Conservation (phyloP, 1,140 invertebrate genomes). For the Drosophila ironensis region DNA sequence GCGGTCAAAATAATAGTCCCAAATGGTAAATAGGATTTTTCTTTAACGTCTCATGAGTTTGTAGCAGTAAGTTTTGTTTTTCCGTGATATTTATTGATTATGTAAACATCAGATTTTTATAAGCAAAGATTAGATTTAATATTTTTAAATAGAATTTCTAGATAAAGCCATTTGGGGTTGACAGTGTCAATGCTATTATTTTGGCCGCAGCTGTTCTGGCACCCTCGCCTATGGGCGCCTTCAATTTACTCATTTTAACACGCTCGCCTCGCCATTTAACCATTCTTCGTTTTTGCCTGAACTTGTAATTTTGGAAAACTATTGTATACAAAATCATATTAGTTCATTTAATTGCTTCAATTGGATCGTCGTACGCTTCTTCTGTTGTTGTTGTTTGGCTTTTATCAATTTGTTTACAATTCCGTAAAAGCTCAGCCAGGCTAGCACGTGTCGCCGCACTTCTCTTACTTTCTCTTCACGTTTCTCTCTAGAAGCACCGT, state of each 20-base stretch:
- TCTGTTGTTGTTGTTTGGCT: constrained; percentile 14
- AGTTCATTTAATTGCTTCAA: constrained; percentile 43
- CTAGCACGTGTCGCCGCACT: constrained; percentile 30
- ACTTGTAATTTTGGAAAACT: too few species aligned
- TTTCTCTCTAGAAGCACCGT: constrained; percentile 67
- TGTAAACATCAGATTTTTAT: too few species aligned
- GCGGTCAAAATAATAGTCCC: constrained; percentile 1
- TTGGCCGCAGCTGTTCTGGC: constrained; percentile 12
- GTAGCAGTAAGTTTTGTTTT: too few species aligned
- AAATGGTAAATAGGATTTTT: not conserved
- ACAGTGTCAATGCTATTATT: not conserved
- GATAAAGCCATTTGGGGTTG: too few species aligned
- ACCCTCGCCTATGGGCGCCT: constrained; percentile 22
- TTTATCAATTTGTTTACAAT: constrained; percentile 61
- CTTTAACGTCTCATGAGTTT: too few species aligned
- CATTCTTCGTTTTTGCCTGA: constrained; percentile 23
- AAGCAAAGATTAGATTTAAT: not conserved
- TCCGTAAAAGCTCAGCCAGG: constrained; percentile 47
- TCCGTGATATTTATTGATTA: too few species aligned
- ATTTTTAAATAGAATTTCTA: not conserved
- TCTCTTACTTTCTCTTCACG: constrained; percentile 22
- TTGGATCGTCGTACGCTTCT: constrained; percentile 20
- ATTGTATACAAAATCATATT: too few species aligned
- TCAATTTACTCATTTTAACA: constrained; percentile 22
- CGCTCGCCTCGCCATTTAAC: constrained; percentile 20